These are phyloP conservation scores for Chironomus striatipennis DNA, from an alignment of 1,140 invertebrate genomes.

Conservation along the genomic window DNA sequence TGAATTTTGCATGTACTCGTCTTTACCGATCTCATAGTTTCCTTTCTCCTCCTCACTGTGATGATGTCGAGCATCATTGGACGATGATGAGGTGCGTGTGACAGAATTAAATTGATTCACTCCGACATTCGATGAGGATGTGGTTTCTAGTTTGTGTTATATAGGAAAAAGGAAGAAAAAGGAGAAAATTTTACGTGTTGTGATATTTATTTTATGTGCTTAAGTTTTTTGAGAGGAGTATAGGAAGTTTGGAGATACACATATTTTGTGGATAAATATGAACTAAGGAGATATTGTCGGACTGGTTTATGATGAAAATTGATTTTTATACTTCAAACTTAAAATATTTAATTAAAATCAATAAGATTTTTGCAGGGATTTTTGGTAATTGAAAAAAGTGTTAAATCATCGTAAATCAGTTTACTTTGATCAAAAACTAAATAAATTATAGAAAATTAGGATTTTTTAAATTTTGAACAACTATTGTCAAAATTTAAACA, in stretches of 20 bases:
- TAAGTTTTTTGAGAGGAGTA: neutral
- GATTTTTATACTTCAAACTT: no score
- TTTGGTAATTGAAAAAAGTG: no score
- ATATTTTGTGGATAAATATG: neutral
- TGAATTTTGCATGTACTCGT: conserved; percentile 37
- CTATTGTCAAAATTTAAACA: no score
- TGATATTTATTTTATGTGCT: neutral
- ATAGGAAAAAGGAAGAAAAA: neutral
- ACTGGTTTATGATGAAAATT: no score
- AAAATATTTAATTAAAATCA: no score
- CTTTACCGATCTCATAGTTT: conserved; percentile 32
- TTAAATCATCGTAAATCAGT: no score
- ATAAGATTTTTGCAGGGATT: no score
- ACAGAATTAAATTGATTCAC: conserved; percentile 7
- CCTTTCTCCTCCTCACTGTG: neutral
- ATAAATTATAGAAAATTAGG: no score
- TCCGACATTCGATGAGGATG: neutral
- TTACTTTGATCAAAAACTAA: no score
- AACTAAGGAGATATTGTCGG: neutral
- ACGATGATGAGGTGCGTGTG: neutral
- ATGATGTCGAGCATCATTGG: neutral
- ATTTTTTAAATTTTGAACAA: no score
- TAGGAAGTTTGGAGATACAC: neutral
- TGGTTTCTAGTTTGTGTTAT: neutral
- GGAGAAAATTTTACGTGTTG: neutral